These are phyloP conservation scores for Rhogogaster chlorosoma DNA, from an alignment of 2,888 invertebrate genomes.

Conservation along the genomic window DNA sequence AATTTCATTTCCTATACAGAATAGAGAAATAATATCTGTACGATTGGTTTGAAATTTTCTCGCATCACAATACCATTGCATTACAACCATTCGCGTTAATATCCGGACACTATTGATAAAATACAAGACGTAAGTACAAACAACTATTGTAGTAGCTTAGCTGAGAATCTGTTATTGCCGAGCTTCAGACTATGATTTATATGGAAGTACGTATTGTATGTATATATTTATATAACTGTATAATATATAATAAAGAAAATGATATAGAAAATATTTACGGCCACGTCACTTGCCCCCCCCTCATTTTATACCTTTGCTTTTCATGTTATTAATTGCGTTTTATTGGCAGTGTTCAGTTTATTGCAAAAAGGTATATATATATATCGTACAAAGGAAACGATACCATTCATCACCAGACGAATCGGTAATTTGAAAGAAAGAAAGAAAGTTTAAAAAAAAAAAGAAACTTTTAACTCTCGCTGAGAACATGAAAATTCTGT, in stretches of 20 bases:
- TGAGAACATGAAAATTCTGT: neutral
- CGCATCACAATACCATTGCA: neutral
- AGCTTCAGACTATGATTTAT: conserved; percentile 66
- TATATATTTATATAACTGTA: neutral
- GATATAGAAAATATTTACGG: neutral
- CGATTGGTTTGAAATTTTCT: neutral
- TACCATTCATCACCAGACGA: neutral
- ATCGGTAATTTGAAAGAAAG: neutral
- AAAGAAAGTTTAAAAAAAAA: neutral
- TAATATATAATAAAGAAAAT: neutral
- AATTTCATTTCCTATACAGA: neutral
- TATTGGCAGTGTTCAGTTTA: conserved; percentile 44
- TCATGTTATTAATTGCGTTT: neutral
- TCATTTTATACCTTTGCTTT: neutral
- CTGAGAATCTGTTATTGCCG: conserved; percentile 73
- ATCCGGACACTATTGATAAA: conserved; percentile 63
- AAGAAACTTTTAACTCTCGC: neutral
- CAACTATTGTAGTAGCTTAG: conserved; percentile 77
- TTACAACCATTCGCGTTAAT: neutral
- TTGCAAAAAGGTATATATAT: conserved; percentile 20
- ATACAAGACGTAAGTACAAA: conserved; percentile 77
- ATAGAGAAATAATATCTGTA: too few species aligned
- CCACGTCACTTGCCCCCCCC: neutral
- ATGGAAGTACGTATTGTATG: neutral
- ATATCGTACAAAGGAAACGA: neutral